phyloP scores from a whole-genome alignment of 2,113 vertebrate species.

The Hipposideros armiger region DNA sequence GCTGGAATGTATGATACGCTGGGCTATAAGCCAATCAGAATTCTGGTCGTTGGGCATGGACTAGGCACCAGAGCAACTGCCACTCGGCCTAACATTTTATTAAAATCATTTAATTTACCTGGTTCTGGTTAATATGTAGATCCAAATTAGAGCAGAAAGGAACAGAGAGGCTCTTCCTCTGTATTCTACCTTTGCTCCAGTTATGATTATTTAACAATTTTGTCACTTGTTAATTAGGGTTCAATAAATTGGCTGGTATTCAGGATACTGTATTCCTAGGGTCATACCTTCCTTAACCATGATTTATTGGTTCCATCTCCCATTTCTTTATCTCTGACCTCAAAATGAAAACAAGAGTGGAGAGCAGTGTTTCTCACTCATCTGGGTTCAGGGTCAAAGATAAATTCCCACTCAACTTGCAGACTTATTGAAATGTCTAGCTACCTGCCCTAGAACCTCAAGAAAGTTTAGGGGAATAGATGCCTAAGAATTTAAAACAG shows the following conservation, averaged over 20 bases:
- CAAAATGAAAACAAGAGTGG: slow-evolving; percentile 39
- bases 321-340: neutral
- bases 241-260: slow-evolving; percentile 40
- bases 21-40: slow-evolving; percentile 76
- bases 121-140: neutral
- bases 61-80: slow-evolving; percentile 69
- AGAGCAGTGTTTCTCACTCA: slow-evolving; percentile 40
- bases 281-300: slow-evolving; percentile 23
- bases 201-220: slow-evolving; percentile 8
- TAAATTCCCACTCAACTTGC: slow-evolving; percentile 20
- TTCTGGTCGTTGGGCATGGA: slow-evolving; percentile 66
- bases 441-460: neutral
- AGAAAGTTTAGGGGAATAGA: neutral
- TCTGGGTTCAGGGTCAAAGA: slow-evolving; percentile 46
- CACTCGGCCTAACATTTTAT: neutral
- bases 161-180: neutral
- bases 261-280: slow-evolving; percentile 46
- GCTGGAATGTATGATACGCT: slow-evolving; percentile 65
- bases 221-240: slow-evolving; percentile 5
- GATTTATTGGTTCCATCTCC: neutral
- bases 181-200: neutral
- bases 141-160: neutral
- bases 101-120: slow-evolving; percentile 74
- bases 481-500: slow-evolving; percentile 24
- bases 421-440: slow-evolving; percentile 30